Conservation (phyloP, 1,140 invertebrate species). For the Venustaconcha ellipsiformis region DNA sequence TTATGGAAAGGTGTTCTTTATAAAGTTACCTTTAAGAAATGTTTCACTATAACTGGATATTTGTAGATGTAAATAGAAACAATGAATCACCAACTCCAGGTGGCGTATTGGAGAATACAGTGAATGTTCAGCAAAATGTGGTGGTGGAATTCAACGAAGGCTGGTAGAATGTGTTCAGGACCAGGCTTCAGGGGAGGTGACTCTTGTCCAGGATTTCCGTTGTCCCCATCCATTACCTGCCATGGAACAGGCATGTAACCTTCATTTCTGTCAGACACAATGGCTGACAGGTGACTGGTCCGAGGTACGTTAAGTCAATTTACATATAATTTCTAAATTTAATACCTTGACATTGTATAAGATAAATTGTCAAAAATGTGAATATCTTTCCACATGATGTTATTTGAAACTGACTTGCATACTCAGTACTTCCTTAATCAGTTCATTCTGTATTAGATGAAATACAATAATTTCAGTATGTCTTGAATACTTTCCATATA, state of each 20-base stretch:
- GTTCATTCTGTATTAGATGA: not conserved
- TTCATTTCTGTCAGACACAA: slow-evolving; percentile 37
- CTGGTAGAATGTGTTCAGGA: slow-evolving; percentile 89
- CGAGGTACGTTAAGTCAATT: slow-evolving; percentile 16
- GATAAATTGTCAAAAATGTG: not conserved
- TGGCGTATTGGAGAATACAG: slow-evolving; percentile 91
- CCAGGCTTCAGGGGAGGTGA: slow-evolving; percentile 85
- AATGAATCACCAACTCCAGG: slow-evolving; percentile 69
- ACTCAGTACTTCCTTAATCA: not conserved
- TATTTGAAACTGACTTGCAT: not conserved
- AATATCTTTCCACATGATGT: not conserved
- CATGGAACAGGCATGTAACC: slow-evolving; percentile 39
- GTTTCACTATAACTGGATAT: too few relatives aligned
- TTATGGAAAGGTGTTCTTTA: too few relatives aligned
- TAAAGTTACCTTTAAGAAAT: too few relatives aligned
- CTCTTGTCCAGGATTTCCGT: slow-evolving; percentile 23
- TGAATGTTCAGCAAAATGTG: slow-evolving; percentile 88
- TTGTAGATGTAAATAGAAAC: too few relatives aligned
- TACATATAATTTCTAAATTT: not conserved
- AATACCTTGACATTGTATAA: too few relatives aligned
- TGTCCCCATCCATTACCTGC: slow-evolving; percentile 39
- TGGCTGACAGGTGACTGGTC: slow-evolving; percentile 40
- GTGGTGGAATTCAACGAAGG: slow-evolving; percentile 89
- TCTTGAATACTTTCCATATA: not conserved
- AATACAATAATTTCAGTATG: not conserved